Conservation (phyloP, 2,888 invertebrate species). For the Agrilus cyanescens region DNA sequence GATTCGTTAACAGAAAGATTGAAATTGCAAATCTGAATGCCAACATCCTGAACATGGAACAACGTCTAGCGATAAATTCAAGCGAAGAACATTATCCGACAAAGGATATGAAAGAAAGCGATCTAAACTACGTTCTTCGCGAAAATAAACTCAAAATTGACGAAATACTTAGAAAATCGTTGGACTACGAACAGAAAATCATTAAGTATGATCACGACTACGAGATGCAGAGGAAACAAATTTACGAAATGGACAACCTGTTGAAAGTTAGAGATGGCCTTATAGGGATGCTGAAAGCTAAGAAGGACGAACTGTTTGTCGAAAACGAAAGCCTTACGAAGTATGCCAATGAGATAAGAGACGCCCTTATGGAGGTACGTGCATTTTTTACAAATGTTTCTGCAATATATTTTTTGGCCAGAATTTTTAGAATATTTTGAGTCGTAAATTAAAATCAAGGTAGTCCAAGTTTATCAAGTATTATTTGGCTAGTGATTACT, state of each 20-base stretch:
- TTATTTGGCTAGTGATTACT: too few relatives aligned
- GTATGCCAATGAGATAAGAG: conserved; percentile 28
- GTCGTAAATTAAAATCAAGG: too few relatives aligned
- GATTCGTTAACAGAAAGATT: conserved; percentile 18
- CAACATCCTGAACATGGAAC: conserved; percentile 24
- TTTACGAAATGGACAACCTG: conserved; percentile 49
- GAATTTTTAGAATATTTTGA: not conserved
- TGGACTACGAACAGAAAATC: conserved; percentile 33
- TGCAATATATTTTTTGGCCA: not conserved
- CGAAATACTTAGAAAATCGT: conserved; percentile 18
- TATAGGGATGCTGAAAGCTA: conserved; percentile 42
- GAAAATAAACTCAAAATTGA: conserved; percentile 27
- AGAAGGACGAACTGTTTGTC: conserved; percentile 42
- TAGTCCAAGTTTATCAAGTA: too few relatives aligned
- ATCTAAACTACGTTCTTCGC: conserved; percentile 27
- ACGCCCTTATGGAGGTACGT: conserved; percentile 25
- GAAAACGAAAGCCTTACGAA: conserved; percentile 35
- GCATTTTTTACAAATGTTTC: not conserved
- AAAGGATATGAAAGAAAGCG: conserved; percentile 22
- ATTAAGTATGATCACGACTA: conserved; percentile 45
- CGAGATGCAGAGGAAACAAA: conserved; percentile 46
- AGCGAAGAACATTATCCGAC: conserved; percentile 8
- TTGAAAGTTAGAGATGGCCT: conserved; percentile 50
- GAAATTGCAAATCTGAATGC: conserved; percentile 22
- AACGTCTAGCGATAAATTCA: conserved; percentile 15